Base-by-base conservation (phyloP, 2,888 invertebrate species). In the Cetonia aurata region DNA sequence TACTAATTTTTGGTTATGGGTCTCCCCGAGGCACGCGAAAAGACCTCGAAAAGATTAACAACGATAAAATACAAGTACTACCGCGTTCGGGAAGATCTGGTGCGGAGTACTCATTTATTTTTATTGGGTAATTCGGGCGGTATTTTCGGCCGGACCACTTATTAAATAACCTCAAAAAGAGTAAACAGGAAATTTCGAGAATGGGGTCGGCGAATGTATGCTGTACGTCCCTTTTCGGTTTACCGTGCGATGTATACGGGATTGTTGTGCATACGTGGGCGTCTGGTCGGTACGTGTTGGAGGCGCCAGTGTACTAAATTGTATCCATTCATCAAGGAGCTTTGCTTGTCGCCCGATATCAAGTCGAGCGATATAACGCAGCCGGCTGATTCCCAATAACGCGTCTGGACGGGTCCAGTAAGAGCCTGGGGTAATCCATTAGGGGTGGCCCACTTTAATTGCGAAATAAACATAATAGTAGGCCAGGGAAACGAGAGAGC, bases 311-410 rank as follows among this genome's bases (percentile, higher is more conserved):
- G 76, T 79, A 76, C 75, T 79, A 81, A 82, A 82, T 81, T 80
- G 80, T 78, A 76, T 75, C 78, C 80, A 82, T 82, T 80, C 80
- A 80, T 82, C 81, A 80, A 78, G 70, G 72, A 74, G 79, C 79
- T 79, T 80, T 81, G 80, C 77, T 78, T 78, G 79, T 80, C 80
- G 74, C 76, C 76, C 74, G 77, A 44, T 44, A 44, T 44, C 44
- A 44, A 44, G 44, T 13, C 60, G 69, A 37, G 25, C 25, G 25
- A 25, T 25, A 25, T 25, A 25, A 25, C 25, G 25, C 25, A 25
- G 25, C 25, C 25, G 25, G 25, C 4, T 25, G 25, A 25, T 25
- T 25, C 25, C 4, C 25, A 25, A 25, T 25, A 25, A 25, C 25
- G 25, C 3, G 25, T 25, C 25, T 25, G 25, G 25, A 25, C 25